Evolutionary conservation across 30 jellyfish, hydroid and myxozoan genomes (phyloP).

Genomic region (Turritopsis rubra): DNA sequence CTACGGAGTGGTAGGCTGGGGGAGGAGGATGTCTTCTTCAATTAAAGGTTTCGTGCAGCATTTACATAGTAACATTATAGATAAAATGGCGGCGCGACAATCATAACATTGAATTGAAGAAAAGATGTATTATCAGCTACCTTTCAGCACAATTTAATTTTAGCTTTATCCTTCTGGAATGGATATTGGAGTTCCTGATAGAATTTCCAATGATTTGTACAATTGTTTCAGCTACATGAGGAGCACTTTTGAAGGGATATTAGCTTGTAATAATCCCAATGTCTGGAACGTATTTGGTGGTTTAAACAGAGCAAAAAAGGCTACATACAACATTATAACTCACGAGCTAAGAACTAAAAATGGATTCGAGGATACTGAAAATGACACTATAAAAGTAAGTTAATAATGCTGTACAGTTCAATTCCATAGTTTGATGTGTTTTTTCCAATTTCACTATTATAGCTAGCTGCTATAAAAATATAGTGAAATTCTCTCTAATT

Average conservation of each 20-base stretch:
- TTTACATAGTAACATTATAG: not conserved
- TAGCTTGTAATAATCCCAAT: constrained; percentile 63
- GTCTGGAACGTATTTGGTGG: constrained; percentile 90
- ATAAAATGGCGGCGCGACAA: constrained; percentile 10
- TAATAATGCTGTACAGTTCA: not conserved
- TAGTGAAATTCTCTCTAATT: not conserved
- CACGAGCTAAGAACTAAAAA: constrained; percentile 41
- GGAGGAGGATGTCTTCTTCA: too few species aligned
- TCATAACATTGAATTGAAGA: not conserved
- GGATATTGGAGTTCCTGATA: constrained; percentile 19
- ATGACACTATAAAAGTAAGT: not conserved
- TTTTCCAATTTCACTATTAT: not conserved
- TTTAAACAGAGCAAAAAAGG: constrained; percentile 54
- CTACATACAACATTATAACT: constrained; percentile 26
- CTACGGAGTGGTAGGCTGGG: too few species aligned
- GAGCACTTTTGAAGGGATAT: constrained; percentile 69
- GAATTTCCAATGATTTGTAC: constrained; percentile 16
- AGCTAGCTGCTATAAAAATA: too few species aligned
- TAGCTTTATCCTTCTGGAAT: not conserved
- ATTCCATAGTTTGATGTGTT: too few species aligned
- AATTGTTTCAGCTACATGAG: constrained; percentile 5
- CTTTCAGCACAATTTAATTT: not conserved
- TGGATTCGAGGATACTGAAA: not conserved
- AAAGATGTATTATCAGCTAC: not conserved
- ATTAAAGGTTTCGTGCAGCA: not conserved